These are phyloP conservation scores for Etia nguti DNA, from an alignment of 2,113 vertebrate genomes.

Conservation along the genomic window DNA sequence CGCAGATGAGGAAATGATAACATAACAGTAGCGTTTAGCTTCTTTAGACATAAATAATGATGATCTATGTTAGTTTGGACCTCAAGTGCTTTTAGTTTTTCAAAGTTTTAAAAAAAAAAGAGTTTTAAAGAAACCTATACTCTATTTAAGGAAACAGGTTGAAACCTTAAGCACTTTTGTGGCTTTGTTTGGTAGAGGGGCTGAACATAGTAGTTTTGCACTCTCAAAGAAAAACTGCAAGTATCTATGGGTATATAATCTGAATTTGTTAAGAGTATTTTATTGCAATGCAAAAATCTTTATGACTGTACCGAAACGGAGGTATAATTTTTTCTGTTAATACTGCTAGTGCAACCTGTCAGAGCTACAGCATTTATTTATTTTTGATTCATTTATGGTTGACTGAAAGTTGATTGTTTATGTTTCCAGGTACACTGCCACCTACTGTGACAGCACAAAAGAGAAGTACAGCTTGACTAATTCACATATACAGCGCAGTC, in stretches of 20 bases:
- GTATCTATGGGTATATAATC: neutral
- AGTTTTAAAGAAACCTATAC: neutral
- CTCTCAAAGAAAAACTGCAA: neutral
- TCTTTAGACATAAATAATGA: neutral
- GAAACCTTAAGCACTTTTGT: neutral
- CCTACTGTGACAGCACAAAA: neutral
- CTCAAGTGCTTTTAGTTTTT: neutral
- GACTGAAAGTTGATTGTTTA: neutral
- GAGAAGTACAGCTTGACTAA: accelerated
- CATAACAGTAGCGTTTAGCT: neutral
- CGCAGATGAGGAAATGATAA: accelerated
- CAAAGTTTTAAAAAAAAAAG: neutral
- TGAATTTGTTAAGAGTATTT: neutral
- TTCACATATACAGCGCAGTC: neutral
- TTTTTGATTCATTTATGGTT: neutral
- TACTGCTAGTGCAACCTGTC: neutral
- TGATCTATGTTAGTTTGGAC: neutral
- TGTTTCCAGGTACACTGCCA: neutral
- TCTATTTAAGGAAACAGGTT: neutral
- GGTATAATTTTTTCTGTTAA: neutral
- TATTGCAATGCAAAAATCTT: neutral
- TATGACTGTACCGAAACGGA: neutral
- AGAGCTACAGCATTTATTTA: neutral
- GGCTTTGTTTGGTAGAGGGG: neutral
- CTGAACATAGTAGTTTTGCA: neutral